Conservation (phyloP, 1,140 invertebrate genomes). For the Drosophila trapezifrons region DNA sequence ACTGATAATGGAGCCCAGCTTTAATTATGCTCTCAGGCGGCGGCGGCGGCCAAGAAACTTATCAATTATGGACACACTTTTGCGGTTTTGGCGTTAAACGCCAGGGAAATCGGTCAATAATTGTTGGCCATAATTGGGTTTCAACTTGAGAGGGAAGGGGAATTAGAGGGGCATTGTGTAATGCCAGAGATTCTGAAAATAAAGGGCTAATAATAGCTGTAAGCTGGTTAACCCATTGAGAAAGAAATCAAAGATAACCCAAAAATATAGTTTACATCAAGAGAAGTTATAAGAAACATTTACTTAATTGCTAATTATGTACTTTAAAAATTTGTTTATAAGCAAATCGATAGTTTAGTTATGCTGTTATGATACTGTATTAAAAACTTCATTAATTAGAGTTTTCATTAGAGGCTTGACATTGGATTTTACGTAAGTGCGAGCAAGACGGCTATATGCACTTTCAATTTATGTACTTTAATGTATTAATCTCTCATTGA, state of each 20-base stretch:
- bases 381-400: too few relatives aligned
- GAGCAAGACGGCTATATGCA: too few relatives aligned
- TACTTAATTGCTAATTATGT: too few relatives aligned
- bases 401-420: too few relatives aligned
- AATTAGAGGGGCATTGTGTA: constrained; percentile 13
- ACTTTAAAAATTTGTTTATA: too few relatives aligned
- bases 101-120: constrained; percentile 36
- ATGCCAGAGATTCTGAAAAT: constrained; percentile 11
- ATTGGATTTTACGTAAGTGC: too few relatives aligned
- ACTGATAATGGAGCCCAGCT: constrained; percentile 25
- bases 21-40: constrained; percentile 23
- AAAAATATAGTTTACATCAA: too few relatives aligned
- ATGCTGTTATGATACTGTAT: too few relatives aligned
- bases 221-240: background rate
- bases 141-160: background rate
- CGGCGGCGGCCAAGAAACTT: constrained; percentile 27
- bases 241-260: too few relatives aligned
- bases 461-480: too few relatives aligned
- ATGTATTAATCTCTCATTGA: too few relatives aligned
- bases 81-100: constrained; percentile 35
- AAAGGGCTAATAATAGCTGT: background rate
- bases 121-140: constrained; percentile 14
- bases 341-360: background rate
- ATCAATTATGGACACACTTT: constrained; percentile 48
- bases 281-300: too few relatives aligned